Evolutionary conservation across 2,797 vertebrate genomes (phyloP).

Genomic region (Protonibea diacanthus): DNA sequence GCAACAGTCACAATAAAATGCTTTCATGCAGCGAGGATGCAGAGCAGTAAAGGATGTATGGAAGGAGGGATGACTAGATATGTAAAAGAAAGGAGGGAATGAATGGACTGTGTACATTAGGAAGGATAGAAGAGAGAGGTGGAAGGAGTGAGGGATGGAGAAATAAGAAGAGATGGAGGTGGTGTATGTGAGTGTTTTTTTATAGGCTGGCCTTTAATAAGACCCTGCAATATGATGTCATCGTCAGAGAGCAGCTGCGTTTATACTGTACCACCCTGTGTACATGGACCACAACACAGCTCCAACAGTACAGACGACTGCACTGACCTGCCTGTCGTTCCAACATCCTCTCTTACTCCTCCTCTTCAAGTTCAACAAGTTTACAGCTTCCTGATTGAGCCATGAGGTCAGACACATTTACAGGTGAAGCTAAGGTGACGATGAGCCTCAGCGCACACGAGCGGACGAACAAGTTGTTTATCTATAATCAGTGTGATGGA

Average conservation of each 20-base stretch:
- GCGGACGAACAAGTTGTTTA: not conserved
- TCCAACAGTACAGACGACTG: not conserved
- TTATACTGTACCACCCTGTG: constrained; percentile 29
- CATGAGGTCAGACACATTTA: constrained; percentile 5
- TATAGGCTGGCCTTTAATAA: constrained; percentile 55
- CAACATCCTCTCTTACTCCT: not conserved
- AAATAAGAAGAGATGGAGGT: constrained; percentile 14
- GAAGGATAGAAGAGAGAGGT: not conserved
- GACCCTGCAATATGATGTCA: constrained; percentile 72
- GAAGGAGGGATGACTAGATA: constrained; percentile 17
- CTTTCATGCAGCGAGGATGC: constrained; percentile 30
- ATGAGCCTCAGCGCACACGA: not conserved
- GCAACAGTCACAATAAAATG: not conserved
- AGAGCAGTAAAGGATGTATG: constrained; percentile 9
- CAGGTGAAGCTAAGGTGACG: not conserved
- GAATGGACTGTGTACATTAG: constrained; percentile 10
- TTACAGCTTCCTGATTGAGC: not conserved
- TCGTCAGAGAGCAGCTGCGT: constrained; percentile 46
- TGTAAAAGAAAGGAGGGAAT: constrained; percentile 1
- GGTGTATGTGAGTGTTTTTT: constrained; percentile 28
- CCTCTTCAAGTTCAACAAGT: not conserved
- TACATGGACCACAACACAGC: constrained; percentile 22
- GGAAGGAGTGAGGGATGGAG: not conserved
- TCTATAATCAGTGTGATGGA: not conserved
- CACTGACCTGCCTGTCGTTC: not conserved